phyloP scores from a whole-genome alignment of 2,113 vertebrate species.

The Passerina amoena region DNA sequence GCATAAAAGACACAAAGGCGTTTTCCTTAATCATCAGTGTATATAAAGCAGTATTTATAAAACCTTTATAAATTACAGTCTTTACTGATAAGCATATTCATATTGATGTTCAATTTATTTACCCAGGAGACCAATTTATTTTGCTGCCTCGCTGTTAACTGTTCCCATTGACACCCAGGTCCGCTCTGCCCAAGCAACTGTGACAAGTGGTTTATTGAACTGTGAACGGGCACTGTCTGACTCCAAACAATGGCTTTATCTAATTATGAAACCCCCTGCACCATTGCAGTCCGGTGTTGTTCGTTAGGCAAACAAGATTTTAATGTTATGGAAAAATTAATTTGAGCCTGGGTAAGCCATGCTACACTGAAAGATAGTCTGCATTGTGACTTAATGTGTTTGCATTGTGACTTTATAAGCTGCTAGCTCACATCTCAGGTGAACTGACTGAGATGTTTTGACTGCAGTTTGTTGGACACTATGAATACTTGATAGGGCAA shows the following conservation, averaged over 20 bases:
- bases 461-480: background rate
- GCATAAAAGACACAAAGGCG: background rate
- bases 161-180: slow-evolving; percentile 81
- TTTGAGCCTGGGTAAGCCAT: background rate
- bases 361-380: background rate
- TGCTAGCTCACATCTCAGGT: background rate
- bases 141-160: slow-evolving; percentile 72
- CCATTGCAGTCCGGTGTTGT: slow-evolving; percentile 49
- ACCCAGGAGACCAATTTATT: slow-evolving; percentile 89
- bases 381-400: background rate
- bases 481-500: background rate
- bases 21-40: slow-evolving; percentile 63
- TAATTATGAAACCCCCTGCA: slow-evolving; percentile 75
- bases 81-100: slow-evolving; percentile 74
- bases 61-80: slow-evolving; percentile 75
- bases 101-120: slow-evolving; percentile 78
- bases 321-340: slow-evolving; percentile 27
- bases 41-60: slow-evolving; percentile 69
- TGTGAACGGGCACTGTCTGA: slow-evolving; percentile 79
- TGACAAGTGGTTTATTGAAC: slow-evolving; percentile 88
- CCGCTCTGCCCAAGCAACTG: slow-evolving; percentile 82
- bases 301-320: slow-evolving; percentile 43
- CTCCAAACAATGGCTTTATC: slow-evolving; percentile 80
- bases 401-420: background rate
- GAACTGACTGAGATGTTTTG: background rate